These are phyloP conservation scores for Parnassius orleans DNA, from an alignment of 2,888 invertebrate genomes.

Conservation along the genomic window DNA sequence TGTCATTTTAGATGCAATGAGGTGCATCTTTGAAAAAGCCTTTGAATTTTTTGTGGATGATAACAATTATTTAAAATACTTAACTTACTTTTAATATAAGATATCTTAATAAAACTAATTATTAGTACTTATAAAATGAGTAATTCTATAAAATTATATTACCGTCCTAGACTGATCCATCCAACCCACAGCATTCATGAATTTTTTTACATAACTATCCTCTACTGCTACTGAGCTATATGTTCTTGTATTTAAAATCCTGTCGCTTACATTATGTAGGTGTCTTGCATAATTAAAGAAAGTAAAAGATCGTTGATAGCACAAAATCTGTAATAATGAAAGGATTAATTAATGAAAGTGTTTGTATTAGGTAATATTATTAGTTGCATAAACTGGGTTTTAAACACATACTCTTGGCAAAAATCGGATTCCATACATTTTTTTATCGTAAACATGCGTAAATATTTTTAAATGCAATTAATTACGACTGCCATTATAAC, in stretches of 20 bases:
- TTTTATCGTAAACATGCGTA: background rate
- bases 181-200: slow-evolving; percentile 82
- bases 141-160: slow-evolving; percentile 33
- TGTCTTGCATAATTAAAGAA: slow-evolving; percentile 47
- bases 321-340: slow-evolving; percentile 40
- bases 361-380: background rate
- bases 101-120: no score
- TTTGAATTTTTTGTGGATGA: no score
- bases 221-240: slow-evolving; percentile 61
- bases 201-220: slow-evolving; percentile 78
- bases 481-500: no score
- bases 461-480: no score
- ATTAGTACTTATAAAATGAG: no score
- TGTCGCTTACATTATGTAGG: slow-evolving; percentile 19
- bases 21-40: no score
- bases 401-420: slow-evolving; percentile 41
- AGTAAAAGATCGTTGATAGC: slow-evolving; percentile 36
- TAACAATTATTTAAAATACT: no score
- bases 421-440: slow-evolving; percentile 44
- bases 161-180: slow-evolving; percentile 80
- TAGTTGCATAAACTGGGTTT: no score
- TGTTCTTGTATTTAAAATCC: slow-evolving; percentile 37
- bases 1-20: no score
- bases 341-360: background rate
- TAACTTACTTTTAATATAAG: no score